These are phyloP conservation scores for Helostoma temminkii DNA, from an alignment of 2,797 vertebrate species.

Conservation along the genomic window DNA sequence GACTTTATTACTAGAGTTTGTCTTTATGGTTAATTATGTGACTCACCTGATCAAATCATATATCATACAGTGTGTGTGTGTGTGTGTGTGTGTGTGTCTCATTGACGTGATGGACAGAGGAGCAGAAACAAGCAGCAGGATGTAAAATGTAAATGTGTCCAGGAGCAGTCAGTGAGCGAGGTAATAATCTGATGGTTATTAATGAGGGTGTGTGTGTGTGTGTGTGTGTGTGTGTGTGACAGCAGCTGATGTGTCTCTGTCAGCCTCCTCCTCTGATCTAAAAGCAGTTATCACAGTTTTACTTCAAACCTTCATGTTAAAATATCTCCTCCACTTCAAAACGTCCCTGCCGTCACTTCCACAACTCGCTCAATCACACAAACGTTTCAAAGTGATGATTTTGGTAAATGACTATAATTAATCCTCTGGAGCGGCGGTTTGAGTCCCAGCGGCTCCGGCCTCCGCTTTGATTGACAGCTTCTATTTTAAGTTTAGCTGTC, in stretches of 20 bases:
- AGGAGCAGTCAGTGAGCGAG: too few species aligned
- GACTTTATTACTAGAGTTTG: too few species aligned
- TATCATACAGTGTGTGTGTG: too few species aligned
- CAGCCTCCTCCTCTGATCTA: conserved; percentile 29
- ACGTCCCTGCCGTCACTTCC: neutral
- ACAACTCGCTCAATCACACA: conserved; percentile 4
- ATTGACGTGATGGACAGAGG: too few species aligned
- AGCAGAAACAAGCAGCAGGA: too few species aligned
- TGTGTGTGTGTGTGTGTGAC: conserved; percentile 22
- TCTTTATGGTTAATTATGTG: neutral
- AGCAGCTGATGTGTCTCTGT: conserved; percentile 13
- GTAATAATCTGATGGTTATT: neutral
- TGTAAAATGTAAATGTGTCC: too few species aligned
- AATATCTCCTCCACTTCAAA: conserved; percentile 36
- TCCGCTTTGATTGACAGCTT: conserved; percentile 50
- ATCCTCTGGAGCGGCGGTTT: conserved; percentile 26
- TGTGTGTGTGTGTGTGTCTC: too few species aligned
- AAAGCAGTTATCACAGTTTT: conserved; percentile 38
- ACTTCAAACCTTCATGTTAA: conserved; percentile 39
- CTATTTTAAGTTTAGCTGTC: conserved; percentile 61
- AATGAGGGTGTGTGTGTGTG: neutral
- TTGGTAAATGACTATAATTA: conserved; percentile 65
- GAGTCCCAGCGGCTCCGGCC: conserved; percentile 41
- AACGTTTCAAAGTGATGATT: conserved; percentile 46
- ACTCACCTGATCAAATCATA: neutral